phyloP scores from a whole-genome alignment of 92 coral and sea anemone species.

The Hydrozoanthus gracilis region DNA sequence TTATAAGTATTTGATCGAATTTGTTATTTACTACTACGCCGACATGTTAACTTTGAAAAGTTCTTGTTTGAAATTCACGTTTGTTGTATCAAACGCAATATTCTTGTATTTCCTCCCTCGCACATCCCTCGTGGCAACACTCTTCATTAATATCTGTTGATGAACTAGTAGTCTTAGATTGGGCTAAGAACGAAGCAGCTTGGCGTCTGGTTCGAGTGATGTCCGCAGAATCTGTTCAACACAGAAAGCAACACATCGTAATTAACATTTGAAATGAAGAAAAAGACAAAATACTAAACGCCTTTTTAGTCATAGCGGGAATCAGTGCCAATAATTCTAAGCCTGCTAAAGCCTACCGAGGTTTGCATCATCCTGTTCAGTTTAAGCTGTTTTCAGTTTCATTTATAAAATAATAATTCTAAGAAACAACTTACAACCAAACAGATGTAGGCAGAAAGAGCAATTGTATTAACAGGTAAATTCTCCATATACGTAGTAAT shows the following conservation, averaged over 20 bases:
- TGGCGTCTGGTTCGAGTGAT: background rate
- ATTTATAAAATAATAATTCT: too few relatives aligned
- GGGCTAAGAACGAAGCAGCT: slow-evolving; percentile 18
- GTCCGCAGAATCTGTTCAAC: background rate
- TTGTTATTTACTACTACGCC: background rate
- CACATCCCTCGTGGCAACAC: slow-evolving; percentile 32
- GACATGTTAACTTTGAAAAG: background rate
- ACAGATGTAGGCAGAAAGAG: too few relatives aligned
- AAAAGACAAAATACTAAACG: too few relatives aligned
- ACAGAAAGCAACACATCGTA: background rate
- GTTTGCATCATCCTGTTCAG: too few relatives aligned
- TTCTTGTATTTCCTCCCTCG: slow-evolving; percentile 23
- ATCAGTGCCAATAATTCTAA: too few relatives aligned
- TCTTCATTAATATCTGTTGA: background rate
- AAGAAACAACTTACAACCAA: too few relatives aligned
- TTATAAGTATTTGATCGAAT: background rate
- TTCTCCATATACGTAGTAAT: too few relatives aligned
- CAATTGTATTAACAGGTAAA: too few relatives aligned
- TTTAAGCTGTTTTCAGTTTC: too few relatives aligned
- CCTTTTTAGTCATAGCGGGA: too few relatives aligned
- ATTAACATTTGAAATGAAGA: too few relatives aligned
- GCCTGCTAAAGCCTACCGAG: too few relatives aligned
- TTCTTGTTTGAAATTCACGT: background rate
- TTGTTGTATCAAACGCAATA: slow-evolving; percentile 1
- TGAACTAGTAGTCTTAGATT: background rate